Percentiles rank a stretch among this genome's conserved stretches.
Conservation (phyloP, 1,140 invertebrate species). For the Drosophila repleta region DNA sequence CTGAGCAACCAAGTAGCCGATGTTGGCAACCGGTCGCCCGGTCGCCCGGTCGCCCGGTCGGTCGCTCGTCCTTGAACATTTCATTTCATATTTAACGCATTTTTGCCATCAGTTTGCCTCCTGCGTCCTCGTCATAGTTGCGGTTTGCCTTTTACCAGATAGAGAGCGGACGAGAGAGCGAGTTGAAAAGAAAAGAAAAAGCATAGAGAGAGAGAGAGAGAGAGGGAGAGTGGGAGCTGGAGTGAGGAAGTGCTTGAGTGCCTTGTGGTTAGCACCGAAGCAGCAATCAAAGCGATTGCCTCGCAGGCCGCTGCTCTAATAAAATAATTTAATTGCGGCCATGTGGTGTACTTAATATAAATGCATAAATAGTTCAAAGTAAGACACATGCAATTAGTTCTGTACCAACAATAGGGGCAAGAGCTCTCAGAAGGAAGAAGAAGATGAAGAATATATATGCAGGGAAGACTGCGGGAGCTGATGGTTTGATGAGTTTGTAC, state of each 20-base stretch:
- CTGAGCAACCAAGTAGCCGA: background rate
- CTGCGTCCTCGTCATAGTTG: constrained; percentile 60
- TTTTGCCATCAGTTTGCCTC: constrained; percentile 55
- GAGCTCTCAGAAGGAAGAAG: background rate
- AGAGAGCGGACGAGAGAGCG: background rate
- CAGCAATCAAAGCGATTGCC: constrained; percentile 77
- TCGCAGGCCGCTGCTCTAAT: constrained; percentile 63
- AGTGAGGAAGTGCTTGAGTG: background rate
- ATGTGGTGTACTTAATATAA: constrained; percentile 59
- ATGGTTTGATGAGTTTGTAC: too few species aligned
- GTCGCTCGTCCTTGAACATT: constrained; percentile 17
- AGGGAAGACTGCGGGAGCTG: too few species aligned
- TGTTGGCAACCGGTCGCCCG: background rate
- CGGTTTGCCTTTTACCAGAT: constrained; percentile 24
- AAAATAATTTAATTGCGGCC: constrained; percentile 77
- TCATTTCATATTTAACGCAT: constrained; percentile 69
- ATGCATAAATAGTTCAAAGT: constrained; percentile 59
- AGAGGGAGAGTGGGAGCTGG: too few species aligned
- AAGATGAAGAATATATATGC: background rate
- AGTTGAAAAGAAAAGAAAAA: background rate
- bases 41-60: too few species aligned
- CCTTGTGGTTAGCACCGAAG: constrained; percentile 59
- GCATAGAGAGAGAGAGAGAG: background rate
- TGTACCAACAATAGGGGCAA: background rate
- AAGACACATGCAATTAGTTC: constrained; percentile 70